Evolutionary conservation across 2,113 vertebrate genomes (phyloP).

Genomic region (Pelobates fuscus): DNA sequence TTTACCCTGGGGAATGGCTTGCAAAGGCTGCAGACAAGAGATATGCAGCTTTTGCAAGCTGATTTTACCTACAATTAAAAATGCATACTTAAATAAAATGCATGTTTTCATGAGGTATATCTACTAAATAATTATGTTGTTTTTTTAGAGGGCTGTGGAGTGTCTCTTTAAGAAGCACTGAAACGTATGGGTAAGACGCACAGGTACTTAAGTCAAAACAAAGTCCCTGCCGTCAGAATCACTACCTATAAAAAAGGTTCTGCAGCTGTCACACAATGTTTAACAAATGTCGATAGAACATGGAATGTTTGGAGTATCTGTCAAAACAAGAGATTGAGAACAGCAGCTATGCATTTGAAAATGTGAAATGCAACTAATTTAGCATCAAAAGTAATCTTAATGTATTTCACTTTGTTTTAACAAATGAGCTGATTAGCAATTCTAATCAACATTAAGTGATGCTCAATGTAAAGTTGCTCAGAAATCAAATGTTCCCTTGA

Average conservation of each 20-base stretch:
- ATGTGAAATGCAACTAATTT: slow-evolving; percentile 19
- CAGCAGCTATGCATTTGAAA: slow-evolving; percentile 20
- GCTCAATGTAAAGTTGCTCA: background rate
- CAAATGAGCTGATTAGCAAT: slow-evolving; percentile 1
- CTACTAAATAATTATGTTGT: too few relatives aligned
- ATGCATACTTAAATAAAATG: too few relatives aligned
- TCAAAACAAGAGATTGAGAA: slow-evolving; percentile 22
- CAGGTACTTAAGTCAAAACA: slow-evolving; percentile 24
- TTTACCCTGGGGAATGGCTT: too few relatives aligned
- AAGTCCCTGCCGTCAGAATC: slow-evolving; percentile 25
- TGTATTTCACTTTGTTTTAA: slow-evolving; percentile 1
- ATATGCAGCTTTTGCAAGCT: too few relatives aligned
- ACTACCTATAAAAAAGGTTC: slow-evolving; percentile 36
- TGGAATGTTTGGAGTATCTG: slow-evolving; percentile 33
- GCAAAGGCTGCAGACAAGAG: too few relatives aligned
- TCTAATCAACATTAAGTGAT: background rate
- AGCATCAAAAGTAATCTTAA: slow-evolving; percentile 12
- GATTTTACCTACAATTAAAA: too few relatives aligned
- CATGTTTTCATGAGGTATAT: too few relatives aligned
- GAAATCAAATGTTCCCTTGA: background rate
- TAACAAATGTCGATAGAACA: slow-evolving; percentile 36
- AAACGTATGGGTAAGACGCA: slow-evolving; percentile 29
- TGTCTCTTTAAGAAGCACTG: background rate
- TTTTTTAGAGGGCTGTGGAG: too few relatives aligned
- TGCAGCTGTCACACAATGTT: slow-evolving; percentile 43